A percentile compares a stretch with the other conserved stretches of the same genome.
Evolutionary conservation across 2,113 vertebrate species (phyloP).

Genomic region (Spilogale gracilis): DNA sequence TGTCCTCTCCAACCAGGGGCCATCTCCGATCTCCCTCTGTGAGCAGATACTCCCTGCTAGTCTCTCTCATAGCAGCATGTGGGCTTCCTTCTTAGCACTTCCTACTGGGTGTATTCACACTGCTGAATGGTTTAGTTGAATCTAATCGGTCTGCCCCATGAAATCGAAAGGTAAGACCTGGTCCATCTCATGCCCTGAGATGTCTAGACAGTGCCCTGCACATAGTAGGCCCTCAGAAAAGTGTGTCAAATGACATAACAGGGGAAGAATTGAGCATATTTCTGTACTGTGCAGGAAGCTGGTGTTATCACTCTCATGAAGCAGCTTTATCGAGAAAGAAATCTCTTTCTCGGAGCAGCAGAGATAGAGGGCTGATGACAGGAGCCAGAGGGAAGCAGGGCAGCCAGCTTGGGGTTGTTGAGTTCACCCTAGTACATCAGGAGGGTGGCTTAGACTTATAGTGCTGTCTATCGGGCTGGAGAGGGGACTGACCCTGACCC

Average conservation of each 20-base stretch:
- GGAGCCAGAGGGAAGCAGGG: neutral
- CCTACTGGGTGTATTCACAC: neutral
- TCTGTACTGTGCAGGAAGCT: neutral
- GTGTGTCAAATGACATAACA: neutral
- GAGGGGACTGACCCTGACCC: neutral
- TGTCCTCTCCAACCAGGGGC: neutral
- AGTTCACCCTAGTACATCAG: neutral
- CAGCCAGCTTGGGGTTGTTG: neutral
- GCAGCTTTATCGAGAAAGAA: neutral
- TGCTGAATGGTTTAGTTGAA: neutral
- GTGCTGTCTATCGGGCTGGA: neutral
- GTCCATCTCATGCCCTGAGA: neutral
- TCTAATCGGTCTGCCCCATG: neutral
- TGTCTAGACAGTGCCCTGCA: neutral
- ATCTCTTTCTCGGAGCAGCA: neutral
- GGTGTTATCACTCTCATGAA: neutral
- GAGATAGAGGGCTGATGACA: neutral
- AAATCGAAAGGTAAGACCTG: neutral
- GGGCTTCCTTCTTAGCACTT: neutral
- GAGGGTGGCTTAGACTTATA: neutral
- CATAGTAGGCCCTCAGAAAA: neutral
- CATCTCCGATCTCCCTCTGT: neutral
- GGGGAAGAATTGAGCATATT: neutral
- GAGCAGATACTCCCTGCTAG: neutral
- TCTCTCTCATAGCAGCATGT: neutral